Percentiles rank a stretch among this genome's conserved stretches.
These are phyloP conservation scores for Apeltes quadracus DNA, from an alignment of 2,113 vertebrate species.

Conservation along the genomic window DNA sequence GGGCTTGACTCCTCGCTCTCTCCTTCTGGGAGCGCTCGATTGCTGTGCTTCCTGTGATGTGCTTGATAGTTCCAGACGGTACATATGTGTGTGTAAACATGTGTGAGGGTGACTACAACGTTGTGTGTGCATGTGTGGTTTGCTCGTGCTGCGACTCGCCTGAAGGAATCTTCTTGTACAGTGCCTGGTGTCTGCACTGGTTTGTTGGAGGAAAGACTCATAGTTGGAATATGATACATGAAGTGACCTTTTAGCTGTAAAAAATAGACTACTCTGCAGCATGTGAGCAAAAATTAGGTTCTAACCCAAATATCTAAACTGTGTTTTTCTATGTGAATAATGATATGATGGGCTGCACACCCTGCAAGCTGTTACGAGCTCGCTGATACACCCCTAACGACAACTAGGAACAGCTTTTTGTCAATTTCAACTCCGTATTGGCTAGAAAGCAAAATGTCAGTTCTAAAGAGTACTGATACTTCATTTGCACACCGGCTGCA, in stretches of 20 bases:
- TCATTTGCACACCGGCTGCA: too few species aligned
- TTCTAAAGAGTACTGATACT: too few species aligned
- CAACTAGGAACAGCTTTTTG: too few species aligned
- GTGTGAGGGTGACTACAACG: background rate
- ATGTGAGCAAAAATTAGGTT: too few species aligned
- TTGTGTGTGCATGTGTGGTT: background rate
- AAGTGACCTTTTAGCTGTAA: background rate
- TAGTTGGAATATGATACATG: conserved; percentile 15
- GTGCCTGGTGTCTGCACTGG: conserved; percentile 10
- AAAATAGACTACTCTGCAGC: background rate
- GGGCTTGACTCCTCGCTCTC: background rate
- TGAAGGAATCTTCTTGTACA: conserved; percentile 18
- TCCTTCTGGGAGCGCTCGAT: conserved; percentile 7
- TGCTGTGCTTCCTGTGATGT: conserved; percentile 39
- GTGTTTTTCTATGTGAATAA: background rate
- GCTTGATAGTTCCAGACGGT: conserved; percentile 26
- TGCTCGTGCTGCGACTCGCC: conserved; percentile 34
- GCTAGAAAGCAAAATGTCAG: too few species aligned
- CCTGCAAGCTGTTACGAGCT: too few species aligned
- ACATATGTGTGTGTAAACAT: conserved; percentile 23
- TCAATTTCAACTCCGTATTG: too few species aligned
- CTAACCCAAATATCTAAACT: background rate
- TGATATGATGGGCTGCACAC: background rate
- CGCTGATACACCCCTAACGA: too few species aligned
- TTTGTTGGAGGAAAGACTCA: conserved; percentile 13